phyloP scores from a whole-genome alignment of 2,888 invertebrate genomes.

The Pachycephus smyrnensis region DNA sequence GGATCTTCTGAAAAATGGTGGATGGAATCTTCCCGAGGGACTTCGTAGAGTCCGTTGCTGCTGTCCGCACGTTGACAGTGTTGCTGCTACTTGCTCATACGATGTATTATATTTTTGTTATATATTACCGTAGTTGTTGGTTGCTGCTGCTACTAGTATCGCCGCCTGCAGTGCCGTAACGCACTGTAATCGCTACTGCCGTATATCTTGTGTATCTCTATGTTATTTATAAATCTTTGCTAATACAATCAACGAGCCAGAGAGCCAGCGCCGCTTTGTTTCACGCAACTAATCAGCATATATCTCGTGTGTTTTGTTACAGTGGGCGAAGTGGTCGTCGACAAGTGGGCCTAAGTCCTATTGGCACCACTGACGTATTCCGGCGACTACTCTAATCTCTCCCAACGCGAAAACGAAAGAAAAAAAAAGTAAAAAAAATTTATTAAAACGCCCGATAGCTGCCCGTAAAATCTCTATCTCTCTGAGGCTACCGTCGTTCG shows the following conservation, averaged over 20 bases:
- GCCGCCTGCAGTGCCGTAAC: neutral
- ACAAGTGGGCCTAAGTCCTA: constrained; percentile 24
- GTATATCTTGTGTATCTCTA: neutral
- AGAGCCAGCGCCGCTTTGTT: neutral
- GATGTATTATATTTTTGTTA: neutral
- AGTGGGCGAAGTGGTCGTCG: constrained; percentile 21
- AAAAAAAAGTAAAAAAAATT: neutral
- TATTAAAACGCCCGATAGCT: neutral
- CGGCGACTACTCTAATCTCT: constrained; percentile 9
- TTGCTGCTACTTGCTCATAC: neutral
- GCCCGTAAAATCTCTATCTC: neutral
- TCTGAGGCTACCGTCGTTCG: neutral
- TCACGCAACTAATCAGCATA: neutral
- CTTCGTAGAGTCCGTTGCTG: neutral
- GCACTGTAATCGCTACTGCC: neutral
- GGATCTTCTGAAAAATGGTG: neutral
- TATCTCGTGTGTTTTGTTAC: constrained; percentile 23
- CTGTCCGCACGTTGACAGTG: neutral
- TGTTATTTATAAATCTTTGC: neutral
- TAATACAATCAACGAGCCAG: neutral
- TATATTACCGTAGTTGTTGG: neutral
- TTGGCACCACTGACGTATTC: constrained; percentile 7
- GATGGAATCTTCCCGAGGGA: neutral
- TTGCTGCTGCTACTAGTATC: neutral
- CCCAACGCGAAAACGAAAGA: neutral